Conservation (phyloP, 2,888 invertebrate genomes). For the Xestoiulus laeticollis region DNA sequence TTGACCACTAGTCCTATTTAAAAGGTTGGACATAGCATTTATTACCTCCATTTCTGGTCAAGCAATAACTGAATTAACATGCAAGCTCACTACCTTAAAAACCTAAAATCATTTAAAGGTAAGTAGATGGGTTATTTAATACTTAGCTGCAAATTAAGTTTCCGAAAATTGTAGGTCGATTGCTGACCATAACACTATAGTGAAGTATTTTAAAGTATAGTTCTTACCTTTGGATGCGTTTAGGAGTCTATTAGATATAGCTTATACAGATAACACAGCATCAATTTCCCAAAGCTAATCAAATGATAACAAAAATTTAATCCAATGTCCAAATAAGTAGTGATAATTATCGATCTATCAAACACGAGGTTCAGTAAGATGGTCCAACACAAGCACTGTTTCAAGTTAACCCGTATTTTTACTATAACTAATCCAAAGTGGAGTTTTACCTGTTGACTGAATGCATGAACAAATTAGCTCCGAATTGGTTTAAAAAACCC, state of each 20-base stretch:
- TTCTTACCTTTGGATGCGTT: not conserved
- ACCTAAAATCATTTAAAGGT: not conserved
- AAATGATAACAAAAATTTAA: not conserved
- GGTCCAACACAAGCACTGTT: not conserved
- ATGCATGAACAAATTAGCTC: not conserved
- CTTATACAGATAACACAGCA: not conserved
- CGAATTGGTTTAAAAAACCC: not conserved
- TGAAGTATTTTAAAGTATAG: not conserved
- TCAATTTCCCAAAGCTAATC: not conserved
- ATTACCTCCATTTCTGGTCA: not conserved
- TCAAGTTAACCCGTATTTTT: not conserved
- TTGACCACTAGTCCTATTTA: not conserved
- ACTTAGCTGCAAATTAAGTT: not conserved
- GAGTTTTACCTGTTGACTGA: constrained; percentile 7
- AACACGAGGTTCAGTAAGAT: not conserved
- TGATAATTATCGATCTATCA: not conserved
- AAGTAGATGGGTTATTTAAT: not conserved
- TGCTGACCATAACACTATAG: not conserved
- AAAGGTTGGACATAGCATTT: not conserved
- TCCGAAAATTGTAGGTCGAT: not conserved
- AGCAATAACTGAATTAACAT: not conserved
- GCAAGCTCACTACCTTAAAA: not conserved
- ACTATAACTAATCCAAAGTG: not conserved
- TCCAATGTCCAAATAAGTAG: not conserved
- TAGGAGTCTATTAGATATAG: not conserved